phyloP scores from a whole-genome alignment of 2,113 vertebrate species.

The Otis tarda region DNA sequence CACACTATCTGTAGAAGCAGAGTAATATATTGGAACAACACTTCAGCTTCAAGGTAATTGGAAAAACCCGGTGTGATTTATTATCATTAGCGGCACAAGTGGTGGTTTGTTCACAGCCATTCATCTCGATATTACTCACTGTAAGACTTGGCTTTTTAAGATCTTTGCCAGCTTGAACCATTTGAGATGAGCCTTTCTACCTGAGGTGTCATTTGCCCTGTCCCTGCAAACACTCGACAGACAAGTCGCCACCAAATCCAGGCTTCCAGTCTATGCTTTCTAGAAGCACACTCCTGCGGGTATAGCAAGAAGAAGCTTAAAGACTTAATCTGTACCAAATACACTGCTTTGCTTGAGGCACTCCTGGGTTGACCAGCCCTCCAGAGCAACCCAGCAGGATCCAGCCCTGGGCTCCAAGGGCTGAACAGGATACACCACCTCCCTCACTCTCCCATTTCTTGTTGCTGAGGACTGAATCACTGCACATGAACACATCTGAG shows the following conservation, averaged over 20 bases:
- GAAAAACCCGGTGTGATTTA: background rate
- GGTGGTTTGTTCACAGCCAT: background rate
- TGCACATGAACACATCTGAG: background rate
- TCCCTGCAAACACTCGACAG: background rate
- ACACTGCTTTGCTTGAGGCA: too few species aligned
- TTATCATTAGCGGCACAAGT: background rate
- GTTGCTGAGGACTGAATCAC: background rate
- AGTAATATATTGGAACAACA: background rate
- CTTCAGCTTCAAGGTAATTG: background rate
- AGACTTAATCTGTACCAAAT: background rate
- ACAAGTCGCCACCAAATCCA: background rate
- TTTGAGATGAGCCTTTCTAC: background rate
- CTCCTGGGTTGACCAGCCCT: background rate
- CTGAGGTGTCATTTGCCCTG: background rate
- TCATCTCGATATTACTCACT: background rate
- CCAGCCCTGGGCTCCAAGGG: background rate
- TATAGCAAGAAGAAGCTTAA: background rate
- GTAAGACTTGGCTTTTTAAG: background rate
- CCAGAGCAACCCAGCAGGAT: background rate
- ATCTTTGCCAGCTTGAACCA: background rate
- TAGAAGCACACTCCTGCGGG: fast-evolving
- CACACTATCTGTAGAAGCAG: background rate
- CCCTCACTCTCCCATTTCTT: background rate
- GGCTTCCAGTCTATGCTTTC: background rate
- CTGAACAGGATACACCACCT: background rate